Evolutionary conservation across 2,888 invertebrate species (phyloP).

Genomic region (Tetragonisca angustula): DNA sequence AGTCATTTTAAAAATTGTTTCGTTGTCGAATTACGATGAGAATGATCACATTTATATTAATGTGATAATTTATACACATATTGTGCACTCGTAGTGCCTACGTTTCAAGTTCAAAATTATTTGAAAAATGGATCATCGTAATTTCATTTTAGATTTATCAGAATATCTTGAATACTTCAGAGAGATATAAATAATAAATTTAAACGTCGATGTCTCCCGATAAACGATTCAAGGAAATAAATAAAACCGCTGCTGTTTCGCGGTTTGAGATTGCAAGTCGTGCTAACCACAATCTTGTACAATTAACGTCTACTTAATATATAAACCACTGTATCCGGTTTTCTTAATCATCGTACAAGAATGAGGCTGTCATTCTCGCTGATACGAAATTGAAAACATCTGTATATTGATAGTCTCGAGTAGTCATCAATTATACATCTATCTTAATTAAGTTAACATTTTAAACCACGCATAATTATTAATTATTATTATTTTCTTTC

Average conservation of each 20-base stretch:
- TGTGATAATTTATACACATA: not conserved
- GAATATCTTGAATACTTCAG: not conserved
- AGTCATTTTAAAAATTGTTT: no score
- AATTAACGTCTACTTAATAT: constrained; percentile 9
- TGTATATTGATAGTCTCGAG: not conserved
- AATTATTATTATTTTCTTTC: no score
- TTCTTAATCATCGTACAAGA: not conserved
- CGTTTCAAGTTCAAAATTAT: not conserved
- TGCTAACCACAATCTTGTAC: constrained; percentile 3
- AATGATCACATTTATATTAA: not conserved
- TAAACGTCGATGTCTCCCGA: not conserved
- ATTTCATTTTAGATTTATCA: not conserved
- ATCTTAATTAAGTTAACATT: not conserved
- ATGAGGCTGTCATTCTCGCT: not conserved
- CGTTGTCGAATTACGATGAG: no score
- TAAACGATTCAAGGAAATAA: not conserved
- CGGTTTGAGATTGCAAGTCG: not conserved
- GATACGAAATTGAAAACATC: not conserved
- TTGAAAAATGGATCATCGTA: not conserved
- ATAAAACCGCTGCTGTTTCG: not conserved
- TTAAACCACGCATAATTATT: not conserved
- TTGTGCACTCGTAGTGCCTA: no score
- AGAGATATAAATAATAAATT: no score
- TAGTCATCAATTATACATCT: not conserved
- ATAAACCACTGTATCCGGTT: not conserved